Evolutionary conservation across 1,140 invertebrate genomes (phyloP).

Genomic region (Pinna nobilis): DNA sequence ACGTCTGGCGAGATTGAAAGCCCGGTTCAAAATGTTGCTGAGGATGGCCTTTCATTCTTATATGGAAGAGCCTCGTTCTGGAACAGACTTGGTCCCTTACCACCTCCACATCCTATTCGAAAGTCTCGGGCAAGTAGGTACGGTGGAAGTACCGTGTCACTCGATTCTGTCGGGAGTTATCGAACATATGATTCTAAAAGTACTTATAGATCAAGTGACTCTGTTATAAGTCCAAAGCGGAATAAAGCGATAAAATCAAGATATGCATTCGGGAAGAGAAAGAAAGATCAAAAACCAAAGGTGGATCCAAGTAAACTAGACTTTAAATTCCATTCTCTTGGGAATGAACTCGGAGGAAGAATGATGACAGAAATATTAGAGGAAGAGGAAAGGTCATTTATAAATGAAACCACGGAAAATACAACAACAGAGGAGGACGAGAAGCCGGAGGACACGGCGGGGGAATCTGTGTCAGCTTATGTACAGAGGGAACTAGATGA

Average conservation of each 20-base stretch:
- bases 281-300: not conserved
- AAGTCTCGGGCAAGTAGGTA: slow-evolving; percentile 26
- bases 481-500: slow-evolving; percentile 43
- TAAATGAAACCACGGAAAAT: not conserved
- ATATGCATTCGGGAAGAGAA: not conserved
- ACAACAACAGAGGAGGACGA: not conserved
- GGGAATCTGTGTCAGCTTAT: slow-evolving; percentile 37
- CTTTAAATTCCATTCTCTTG: slow-evolving; percentile 25
- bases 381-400: slow-evolving; percentile 21
- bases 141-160: slow-evolving; percentile 34
- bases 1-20: slow-evolving; percentile 30
- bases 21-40: slow-evolving; percentile 40
- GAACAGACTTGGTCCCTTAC: slow-evolving; percentile 53
- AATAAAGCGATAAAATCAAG: not conserved
- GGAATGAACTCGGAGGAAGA: not conserved
- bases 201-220: slow-evolving; percentile 23
- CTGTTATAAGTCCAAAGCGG: not conserved
- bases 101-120: slow-evolving; percentile 42
- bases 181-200: slow-evolving; percentile 15
- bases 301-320: slow-evolving; percentile 31
- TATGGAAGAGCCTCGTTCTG: slow-evolving; percentile 50
- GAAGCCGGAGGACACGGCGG: slow-evolving; percentile 2
- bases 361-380: slow-evolving; percentile 37
- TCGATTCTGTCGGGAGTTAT: slow-evolving; percentile 24
- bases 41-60: slow-evolving; percentile 49